Evolutionary conservation across 2,888 invertebrate genomes (phyloP), one percentile per base, ranked within the genome.

Genomic region (Harpalus rufipes): DNA sequence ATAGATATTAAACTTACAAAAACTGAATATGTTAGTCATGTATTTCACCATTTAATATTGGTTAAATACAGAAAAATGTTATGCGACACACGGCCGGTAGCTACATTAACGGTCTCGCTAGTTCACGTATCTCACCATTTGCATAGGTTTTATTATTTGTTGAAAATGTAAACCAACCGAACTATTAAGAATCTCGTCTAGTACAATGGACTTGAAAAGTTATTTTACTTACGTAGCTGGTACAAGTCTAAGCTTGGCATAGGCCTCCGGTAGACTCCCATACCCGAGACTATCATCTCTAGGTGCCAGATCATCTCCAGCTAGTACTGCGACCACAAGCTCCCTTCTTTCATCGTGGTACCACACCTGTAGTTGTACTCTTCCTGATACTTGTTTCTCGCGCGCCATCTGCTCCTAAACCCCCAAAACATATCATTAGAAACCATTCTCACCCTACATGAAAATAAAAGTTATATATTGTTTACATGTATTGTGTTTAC

Each of bases 301-400:
- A 0, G 94, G 90, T 25, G 96, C 95, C 87, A 98, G 92, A 90
- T 97, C 97, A 89, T 97, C 96, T 7, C 96, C 97, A 3, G 96
- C 97, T 89, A 97, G 93, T 76, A 98, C 94, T 5, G 97, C 96
- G 32, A 97, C 96, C 8, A 96, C 95, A 84, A 98, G 92, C 89
- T 97, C 97, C 88, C 94, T 94, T 85, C 96, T 93, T 88, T 96
- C 97, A 85, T 95, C 94, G 89, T 97, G 96, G 92, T 97, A 97
- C 95, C 96, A 97, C 83, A 97, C 95, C 90, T 97, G 97, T 87
- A 98, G 93, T 91, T 97, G 97, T 56, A 97, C 94, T 21, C 97
- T 93, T 63, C 97, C 97, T 32, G 95, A 93, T 85, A 95, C 94
- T 87, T 94, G 94, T 86, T 95, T 94, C 91, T 96, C 96, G 86